Evolutionary conservation across 1,140 invertebrate species (phyloP), one percentile per base, ranked within the genome.

Genomic region (Sarcophaga bullata): DNA sequence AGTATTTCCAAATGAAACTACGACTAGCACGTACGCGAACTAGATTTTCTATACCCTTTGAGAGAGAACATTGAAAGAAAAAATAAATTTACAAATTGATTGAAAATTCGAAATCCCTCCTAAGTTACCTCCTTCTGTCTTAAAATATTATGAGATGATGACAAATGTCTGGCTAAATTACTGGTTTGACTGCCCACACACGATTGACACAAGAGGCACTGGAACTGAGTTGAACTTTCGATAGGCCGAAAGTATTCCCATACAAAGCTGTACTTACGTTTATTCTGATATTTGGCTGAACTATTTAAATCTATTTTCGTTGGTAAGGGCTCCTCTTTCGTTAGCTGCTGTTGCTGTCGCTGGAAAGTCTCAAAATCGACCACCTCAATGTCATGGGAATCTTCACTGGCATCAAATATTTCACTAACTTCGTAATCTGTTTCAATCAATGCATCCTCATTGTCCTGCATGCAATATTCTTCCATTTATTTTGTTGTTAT

Each of bases 1-100:
- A 86, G 72, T 85, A 87, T 72, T 87, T 86, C 86, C 86, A 87
- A 11, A 87, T 84, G 50, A 86, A 84, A 81, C 86, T 86, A 13
- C 84, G 81, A 80, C 84, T 87, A 6, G 85, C 84, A 8, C 85
- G 85, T 37, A 84, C 82, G 8, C 83, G 84, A n/a, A 76, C 84
- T 11, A 76, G 68, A 1, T 82, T 58, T 37, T 52, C 47, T 73
- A 81, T 73, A 52, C 81, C 76, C 0, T 72, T 75, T 84, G 76
- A 15, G 83, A 82, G 47, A 50, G n/a, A 9, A 37, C 4, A 58
- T 75, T 72, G 8, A 72, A 19, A 72, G 4, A 17, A 72, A 19
- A 72, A 72, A 6, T 19, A 83, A 58, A 37, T 4, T 37, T 17
- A 81, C 0, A 81, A 46, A 81, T 54, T 37, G 25, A 37, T 37